A percentile compares a stretch with the other conserved stretches of the same genome.
Conservation (phyloP, 2,113 vertebrate species). For the Ondatra zibethicus region DNA sequence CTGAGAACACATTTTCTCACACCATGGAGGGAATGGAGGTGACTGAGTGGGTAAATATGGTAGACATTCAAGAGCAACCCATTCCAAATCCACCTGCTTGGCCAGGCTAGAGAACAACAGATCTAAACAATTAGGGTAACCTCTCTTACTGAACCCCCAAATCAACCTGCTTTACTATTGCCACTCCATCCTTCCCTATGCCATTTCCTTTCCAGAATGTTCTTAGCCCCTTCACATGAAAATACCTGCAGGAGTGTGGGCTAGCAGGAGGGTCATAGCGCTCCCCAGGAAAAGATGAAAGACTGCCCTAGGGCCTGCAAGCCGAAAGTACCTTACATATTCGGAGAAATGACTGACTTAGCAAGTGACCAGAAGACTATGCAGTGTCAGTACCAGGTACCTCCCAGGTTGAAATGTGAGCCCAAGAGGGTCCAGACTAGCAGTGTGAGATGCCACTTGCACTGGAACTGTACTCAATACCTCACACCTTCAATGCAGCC, state of each 20-base stretch:
- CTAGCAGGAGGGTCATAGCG: neutral
- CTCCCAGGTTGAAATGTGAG: neutral
- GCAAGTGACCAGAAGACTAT: neutral
- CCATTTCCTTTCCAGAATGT: neutral
- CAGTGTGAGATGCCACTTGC: neutral
- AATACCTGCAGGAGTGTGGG: neutral
- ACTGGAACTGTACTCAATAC: neutral
- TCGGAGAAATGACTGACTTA: neutral
- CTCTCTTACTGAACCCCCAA: neutral
- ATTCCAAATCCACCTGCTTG: neutral
- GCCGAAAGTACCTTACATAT: neutral
- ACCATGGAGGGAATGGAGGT: neutral
- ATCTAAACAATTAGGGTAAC: neutral
- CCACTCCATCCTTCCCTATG: neutral
- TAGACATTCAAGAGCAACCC: neutral
- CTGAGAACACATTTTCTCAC: neutral
- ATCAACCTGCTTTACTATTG: neutral
- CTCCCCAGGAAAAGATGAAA: neutral
- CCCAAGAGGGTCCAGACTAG: neutral
- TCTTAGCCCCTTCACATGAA: neutral
- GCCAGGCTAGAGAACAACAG: neutral
- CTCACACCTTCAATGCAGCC: neutral
- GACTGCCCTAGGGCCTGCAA: neutral
- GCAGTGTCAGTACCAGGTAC: neutral
- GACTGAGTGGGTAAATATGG: neutral